These are phyloP conservation scores for Meda fulgida DNA, from an alignment of 2,797 vertebrate species.

Conservation along the genomic window DNA sequence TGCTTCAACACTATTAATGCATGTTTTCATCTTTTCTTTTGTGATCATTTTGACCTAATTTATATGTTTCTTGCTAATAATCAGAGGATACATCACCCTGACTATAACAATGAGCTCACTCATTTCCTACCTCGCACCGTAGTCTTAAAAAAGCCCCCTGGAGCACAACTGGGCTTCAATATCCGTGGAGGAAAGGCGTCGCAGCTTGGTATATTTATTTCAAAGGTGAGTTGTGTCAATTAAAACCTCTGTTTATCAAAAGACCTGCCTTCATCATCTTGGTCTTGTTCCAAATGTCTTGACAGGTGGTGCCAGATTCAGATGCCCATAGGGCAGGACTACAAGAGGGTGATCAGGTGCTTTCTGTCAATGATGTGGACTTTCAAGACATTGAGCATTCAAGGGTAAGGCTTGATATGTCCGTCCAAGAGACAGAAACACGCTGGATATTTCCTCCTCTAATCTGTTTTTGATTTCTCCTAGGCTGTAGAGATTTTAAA, in stretches of 20 bases:
- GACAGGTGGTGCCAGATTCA: conserved; percentile 94
- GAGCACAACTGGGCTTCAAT: conserved; percentile 97
- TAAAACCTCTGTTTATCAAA: background rate
- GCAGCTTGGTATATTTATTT: conserved; percentile 97
- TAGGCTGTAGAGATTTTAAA: conserved; percentile 98
- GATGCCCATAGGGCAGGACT: conserved; percentile 94
- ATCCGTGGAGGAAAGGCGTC: conserved; percentile 98
- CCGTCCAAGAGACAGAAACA: background rate
- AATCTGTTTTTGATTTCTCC: background rate
- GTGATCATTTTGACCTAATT: conserved; percentile 15
- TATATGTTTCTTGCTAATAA: background rate
- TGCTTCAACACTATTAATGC: conserved; percentile 54
- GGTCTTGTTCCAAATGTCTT: background rate
- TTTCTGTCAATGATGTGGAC: conserved; percentile 96
- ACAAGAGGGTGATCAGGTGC: conserved; percentile 97
- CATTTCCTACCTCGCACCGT: conserved; percentile 93
- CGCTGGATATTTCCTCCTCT: background rate
- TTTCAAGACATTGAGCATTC: conserved; percentile 99
- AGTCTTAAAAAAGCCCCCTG: conserved; percentile 92
- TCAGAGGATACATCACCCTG: conserved; percentile 90
- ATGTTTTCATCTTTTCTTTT: background rate
- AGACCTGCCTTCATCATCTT: background rate
- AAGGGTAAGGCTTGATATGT: conserved; percentile 78
- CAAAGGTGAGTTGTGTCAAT: conserved; percentile 82
- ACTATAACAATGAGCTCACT: conserved; percentile 97